Percentiles rank a stretch among this genome's conserved stretches.
phyloP scores from a whole-genome alignment of 2,888 invertebrate genomes.

The Orthosia cruda region DNA sequence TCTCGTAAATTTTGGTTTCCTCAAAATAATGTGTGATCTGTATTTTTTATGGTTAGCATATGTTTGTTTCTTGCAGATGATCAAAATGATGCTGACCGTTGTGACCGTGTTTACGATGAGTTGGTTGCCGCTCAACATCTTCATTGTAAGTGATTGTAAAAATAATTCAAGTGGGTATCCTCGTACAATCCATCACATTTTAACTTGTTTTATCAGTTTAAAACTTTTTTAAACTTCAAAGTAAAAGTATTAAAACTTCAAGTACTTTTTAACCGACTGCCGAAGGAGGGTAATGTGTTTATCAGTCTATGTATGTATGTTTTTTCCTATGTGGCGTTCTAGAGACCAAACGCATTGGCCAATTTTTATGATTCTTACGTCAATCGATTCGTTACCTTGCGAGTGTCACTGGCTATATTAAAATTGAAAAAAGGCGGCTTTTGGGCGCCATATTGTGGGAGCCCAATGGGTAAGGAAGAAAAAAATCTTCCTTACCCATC shows the following conservation, averaged over 20 bases:
- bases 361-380: no score
- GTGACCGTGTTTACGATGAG: constrained; percentile 96
- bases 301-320: no score
- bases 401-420: no score
- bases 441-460: no score
- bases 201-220: background rate
- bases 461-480: no score
- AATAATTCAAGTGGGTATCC: background rate
- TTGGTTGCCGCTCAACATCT: constrained; percentile 95
- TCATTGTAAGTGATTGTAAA: constrained; percentile 74
- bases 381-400: no score
- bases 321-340: no score
- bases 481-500: no score
- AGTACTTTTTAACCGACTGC: background rate
- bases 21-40: background rate
- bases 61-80: constrained; percentile 93
- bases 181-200: background rate
- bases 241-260: background rate
- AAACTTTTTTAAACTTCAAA: background rate
- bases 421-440: no score
- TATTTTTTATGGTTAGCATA: background rate
- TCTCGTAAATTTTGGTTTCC: background rate
- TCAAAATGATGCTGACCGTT: constrained; percentile 98
- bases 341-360: no score
- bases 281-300: no score